A percentile compares a stretch with the other conserved stretches of the same genome.
Evolutionary conservation across 1,140 invertebrate species (phyloP).

Genomic region (Bombus pascuorum): DNA sequence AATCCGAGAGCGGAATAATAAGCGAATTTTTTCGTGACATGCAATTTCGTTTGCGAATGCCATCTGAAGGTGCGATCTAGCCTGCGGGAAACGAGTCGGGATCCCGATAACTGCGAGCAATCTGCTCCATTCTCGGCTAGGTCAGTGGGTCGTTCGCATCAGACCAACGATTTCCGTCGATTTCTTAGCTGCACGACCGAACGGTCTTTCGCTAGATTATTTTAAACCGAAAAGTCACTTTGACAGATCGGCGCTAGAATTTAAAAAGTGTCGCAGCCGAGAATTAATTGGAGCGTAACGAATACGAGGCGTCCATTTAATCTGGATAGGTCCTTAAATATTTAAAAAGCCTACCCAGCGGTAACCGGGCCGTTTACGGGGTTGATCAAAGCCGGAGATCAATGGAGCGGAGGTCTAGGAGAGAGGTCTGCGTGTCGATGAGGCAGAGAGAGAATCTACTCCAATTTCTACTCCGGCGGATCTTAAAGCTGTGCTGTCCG

Average conservation of each 20-base stretch:
- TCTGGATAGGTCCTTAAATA: constrained; percentile 37
- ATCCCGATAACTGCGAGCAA: constrained; percentile 62
- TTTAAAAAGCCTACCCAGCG: constrained; percentile 15
- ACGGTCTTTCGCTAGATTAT: neutral
- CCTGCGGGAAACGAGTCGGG: constrained; percentile 33
- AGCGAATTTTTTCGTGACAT: constrained; percentile 65
- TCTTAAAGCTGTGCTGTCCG: constrained; percentile 56
- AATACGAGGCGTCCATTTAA: constrained; percentile 25
- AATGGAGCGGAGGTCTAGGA: constrained; percentile 32
- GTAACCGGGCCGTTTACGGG: constrained; percentile 14
- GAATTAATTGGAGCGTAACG: constrained; percentile 36
- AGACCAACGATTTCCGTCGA: constrained; percentile 2
- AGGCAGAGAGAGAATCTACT: constrained; percentile 41
- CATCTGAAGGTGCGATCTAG: constrained; percentile 55
- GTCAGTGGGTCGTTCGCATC: constrained; percentile 55
- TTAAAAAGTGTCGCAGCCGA: neutral
- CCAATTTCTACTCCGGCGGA: constrained; percentile 55
- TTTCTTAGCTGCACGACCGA: constrained; percentile 11
- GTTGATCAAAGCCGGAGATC: constrained; percentile 47
- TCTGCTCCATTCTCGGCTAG: constrained; percentile 40
- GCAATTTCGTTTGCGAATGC: constrained; percentile 64
- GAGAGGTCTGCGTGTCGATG: constrained; percentile 32
- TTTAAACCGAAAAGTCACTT: neutral
- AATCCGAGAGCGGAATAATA: constrained; percentile 58
- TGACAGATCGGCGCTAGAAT: neutral